phyloP scores from a whole-genome alignment of 2,888 invertebrate species.

The Crepidodera aurea region DNA sequence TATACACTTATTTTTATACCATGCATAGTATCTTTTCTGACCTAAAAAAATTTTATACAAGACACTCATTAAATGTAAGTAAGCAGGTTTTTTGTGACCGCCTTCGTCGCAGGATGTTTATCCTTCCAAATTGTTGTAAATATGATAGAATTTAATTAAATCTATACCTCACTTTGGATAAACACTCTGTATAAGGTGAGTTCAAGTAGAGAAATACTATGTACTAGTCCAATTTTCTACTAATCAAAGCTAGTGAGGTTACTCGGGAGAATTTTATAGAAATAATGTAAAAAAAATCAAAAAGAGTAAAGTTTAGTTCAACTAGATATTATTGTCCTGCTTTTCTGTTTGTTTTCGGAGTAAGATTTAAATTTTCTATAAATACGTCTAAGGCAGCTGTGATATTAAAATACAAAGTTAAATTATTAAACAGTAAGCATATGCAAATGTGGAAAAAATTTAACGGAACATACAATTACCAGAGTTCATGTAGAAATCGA shows the following conservation, averaged over 20 bases:
- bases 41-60: conserved; percentile 11
- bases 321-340: too few species aligned
- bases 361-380: too few species aligned
- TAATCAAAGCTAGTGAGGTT: not conserved
- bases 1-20: conserved; percentile 28
- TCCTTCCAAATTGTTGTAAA: conserved; percentile 9
- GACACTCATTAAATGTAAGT: conserved; percentile 7
- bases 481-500: too few species aligned
- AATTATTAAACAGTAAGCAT: too few species aligned
- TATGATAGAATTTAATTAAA: not conserved
- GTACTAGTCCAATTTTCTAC: not conserved
- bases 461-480: too few species aligned
- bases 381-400: too few species aligned
- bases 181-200: conserved; percentile 9
- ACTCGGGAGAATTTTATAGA: not conserved
- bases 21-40: conserved; percentile 16
- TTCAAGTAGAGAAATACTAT: conserved; percentile 7
- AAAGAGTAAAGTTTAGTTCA: too few species aligned
- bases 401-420: too few species aligned
- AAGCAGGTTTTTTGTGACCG: conserved; percentile 9
- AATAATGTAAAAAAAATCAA: too few species aligned
- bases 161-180: conserved; percentile 1
- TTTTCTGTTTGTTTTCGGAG: too few species aligned
- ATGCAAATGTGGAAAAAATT: too few species aligned
- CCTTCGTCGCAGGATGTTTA: conserved; percentile 7